Evolutionary conservation across 2,797 vertebrate species (phyloP), one percentile per base, ranked within the genome.

Genomic region (Telmatherina bonti): DNA sequence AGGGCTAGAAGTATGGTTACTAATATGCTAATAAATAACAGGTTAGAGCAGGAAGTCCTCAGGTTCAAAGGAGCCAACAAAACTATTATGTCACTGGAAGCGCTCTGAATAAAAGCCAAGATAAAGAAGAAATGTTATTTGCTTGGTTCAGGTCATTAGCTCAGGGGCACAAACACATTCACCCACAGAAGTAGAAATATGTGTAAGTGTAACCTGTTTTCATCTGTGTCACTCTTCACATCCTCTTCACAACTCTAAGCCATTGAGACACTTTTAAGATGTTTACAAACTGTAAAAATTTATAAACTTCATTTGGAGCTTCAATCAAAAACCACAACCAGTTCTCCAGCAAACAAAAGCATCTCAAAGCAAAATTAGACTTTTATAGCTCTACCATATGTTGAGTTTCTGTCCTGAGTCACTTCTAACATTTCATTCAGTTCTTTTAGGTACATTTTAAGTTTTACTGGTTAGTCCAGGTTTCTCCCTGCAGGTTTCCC

Each of bases 401-500:
- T 45, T 16, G 4, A 7, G 0, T 16, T 43, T 43, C 38, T 43
- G 38, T 16, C 20, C 20, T 0, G 38, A 54, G 47, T 43, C 33
- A 43, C 47, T 68, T 68, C 33, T 3, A 64, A 53, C 26, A 56
- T 47, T 47, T 47, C 43, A 47, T 22, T n/a, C 66, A 7, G 6
- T 16, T 20, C 29, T 62, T 47, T 59, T 13, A 8, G 7, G 35
- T 55, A 13, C 24, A 20, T 52, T 60, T 26, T 6, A 54, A n/a
- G 27, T 52, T 70, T 62, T 55, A 0, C 16, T 52, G 71, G 62
- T 45, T 45, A 57, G 52, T 63, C 72, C 65, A 67, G 67, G 43
- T 47, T n/a, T 67, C 38, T 51, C 67, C 66, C 75, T 29, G 76
- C 33, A 64, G 61, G 62, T 70, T 52, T 74, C 62, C 52, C 58